Percentiles rank a stretch among this genome's conserved stretches.
Evolutionary conservation across 2,113 vertebrate genomes (phyloP).

Genomic region (Seriola dumerili): DNA sequence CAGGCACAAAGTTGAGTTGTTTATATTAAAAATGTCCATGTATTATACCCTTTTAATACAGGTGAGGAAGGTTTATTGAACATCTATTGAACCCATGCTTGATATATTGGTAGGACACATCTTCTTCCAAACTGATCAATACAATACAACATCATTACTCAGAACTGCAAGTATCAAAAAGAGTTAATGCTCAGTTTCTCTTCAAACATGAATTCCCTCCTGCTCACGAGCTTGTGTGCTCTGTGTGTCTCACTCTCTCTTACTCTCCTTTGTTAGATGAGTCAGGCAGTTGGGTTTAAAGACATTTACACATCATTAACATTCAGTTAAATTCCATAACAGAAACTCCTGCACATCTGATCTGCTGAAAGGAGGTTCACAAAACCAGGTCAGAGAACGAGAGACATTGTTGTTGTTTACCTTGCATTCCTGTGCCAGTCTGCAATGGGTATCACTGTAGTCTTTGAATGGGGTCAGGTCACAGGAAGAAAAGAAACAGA

Average conservation of each 20-base stretch:
- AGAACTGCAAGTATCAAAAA: not conserved
- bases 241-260: not conserved
- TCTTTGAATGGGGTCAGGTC: not conserved
- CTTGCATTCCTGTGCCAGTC: not conserved
- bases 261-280: not conserved
- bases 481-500: not conserved
- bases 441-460: not conserved
- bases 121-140: not conserved
- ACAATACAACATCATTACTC: no score
- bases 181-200: not conserved
- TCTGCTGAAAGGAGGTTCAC: not conserved
- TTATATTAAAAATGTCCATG: not conserved
- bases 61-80: not conserved
- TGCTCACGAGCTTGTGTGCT: not conserved
- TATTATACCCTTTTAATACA: not conserved
- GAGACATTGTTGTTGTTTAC: not conserved
- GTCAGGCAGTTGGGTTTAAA: not conserved
- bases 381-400: not conserved
- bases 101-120: not conserved
- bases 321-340: not conserved
- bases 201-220: not conserved
- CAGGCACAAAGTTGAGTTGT: not conserved
- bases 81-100: not conserved
- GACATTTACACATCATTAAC: not conserved
- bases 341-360: not conserved